These are phyloP conservation scores for Hyperoplus lanceolatus DNA, from an alignment of 2,797 vertebrate genomes.

Conservation along the genomic window DNA sequence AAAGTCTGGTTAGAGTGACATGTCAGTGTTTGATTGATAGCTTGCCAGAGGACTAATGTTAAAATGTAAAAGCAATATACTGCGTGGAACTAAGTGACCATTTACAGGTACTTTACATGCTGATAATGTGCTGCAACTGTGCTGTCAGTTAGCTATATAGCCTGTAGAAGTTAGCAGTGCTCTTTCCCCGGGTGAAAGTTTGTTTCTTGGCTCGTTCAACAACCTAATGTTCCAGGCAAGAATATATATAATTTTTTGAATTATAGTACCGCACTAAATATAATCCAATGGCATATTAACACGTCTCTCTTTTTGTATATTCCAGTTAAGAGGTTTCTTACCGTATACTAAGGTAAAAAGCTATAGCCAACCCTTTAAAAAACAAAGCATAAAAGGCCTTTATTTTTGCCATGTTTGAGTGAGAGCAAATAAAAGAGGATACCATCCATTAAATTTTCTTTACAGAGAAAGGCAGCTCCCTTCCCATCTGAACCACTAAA, in stretches of 20 bases:
- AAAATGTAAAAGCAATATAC: neutral
- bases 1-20: neutral
- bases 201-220: neutral
- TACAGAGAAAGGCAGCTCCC: neutral
- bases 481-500: slow-evolving; percentile 16
- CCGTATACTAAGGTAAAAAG: neutral
- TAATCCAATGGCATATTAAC: neutral
- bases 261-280: neutral
- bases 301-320: neutral
- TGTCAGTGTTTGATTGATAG: neutral
- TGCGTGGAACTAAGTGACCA: too few species aligned
- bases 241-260: too few species aligned
- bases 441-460: slow-evolving; percentile 16
- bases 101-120: too few species aligned
- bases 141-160: neutral
- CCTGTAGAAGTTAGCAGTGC: neutral
- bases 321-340: neutral
- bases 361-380: neutral
- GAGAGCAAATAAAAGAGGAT: slow-evolving; percentile 12
- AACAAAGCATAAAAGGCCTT: slow-evolving; percentile 11
- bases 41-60: neutral
- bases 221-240: too few species aligned
- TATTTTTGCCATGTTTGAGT: neutral
- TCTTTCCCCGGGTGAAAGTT: neutral
- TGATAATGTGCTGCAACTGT: neutral